Base-by-base conservation (phyloP, 2,888 invertebrate species). In the Callimorpha dominula region DNA sequence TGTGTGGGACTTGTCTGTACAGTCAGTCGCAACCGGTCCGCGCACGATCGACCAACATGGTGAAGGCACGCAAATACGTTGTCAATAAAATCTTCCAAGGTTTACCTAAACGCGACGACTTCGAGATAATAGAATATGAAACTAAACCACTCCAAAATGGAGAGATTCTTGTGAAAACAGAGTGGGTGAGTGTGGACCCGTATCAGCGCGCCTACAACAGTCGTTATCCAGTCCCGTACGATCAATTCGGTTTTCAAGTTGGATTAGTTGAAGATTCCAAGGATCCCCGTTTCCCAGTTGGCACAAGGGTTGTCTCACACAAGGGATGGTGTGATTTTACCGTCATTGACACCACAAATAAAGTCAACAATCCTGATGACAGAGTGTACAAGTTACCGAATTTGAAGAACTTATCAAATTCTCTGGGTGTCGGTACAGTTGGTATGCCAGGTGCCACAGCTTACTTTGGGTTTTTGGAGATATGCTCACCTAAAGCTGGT, bases 391-490 rank as follows among this genome's bases (percentile, higher is more conserved):
- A 91, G 71, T 75, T 97, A 54, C 97, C 97, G 0, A 96, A 97
- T 78, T 85, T 97, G 68, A 96, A 96, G 77, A 93, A 95, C 0
- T 74, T 93, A 12, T 85, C 97, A 0, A 79, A 90, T 2, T 97
- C 97, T 0, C 90, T 96, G 20, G 96, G 94, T n/a, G 14, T 73
- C 15, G 73, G 73, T 31, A 69, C 66, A 6, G 69, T 70, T 3
- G 73, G 73, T 12, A 60, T 73, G 52, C 65, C 73, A 6, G 73
- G 62, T 15, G 60, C 65, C 63, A 97, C 97, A 0, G 97, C 97
- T 0, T 97, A 97, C 86, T 97, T 97, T 86, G 98, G 97, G n/a
- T 93, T 98, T 9, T 82, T 97, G 69, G 97, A 97, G 75, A 84
- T 97, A 49, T 97, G 97, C 84, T 88, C 97, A 67, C 97, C 97